Percentiles rank a stretch among this genome's conserved stretches.
These are phyloP conservation scores for Rhopilema esculentum DNA, from an alignment of 30 jellyfish, hydroid and myxozoan genomes.

Conservation along the genomic window DNA sequence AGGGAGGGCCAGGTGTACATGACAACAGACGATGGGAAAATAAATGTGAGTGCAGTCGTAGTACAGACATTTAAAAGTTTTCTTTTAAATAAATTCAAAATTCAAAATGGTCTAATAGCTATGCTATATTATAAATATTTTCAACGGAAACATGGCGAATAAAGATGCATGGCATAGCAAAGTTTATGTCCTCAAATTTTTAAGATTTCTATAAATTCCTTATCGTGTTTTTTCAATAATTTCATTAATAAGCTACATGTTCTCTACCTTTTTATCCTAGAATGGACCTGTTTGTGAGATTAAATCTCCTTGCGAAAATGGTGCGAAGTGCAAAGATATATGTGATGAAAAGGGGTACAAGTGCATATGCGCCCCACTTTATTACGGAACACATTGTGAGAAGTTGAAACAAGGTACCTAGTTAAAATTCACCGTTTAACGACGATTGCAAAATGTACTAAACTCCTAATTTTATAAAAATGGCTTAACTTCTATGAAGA, in stretches of 20 bases:
- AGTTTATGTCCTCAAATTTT: too few species aligned
- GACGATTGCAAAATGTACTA: not conserved
- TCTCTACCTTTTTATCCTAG: not conserved
- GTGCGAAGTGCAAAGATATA: constrained; percentile 48
- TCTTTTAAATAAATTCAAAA: not conserved
- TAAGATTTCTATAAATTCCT: not conserved
- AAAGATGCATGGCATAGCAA: too few species aligned
- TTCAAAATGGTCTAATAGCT: too few species aligned
- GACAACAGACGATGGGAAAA: constrained; percentile 19
- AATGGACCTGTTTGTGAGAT: constrained; percentile 20
- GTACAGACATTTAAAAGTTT: not conserved
- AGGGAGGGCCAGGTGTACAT: constrained; percentile 30
- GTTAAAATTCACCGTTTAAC: not conserved
- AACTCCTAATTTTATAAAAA: too few species aligned
- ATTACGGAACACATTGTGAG: constrained; percentile 48
- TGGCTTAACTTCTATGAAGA: too few species aligned
- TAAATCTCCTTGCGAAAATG: constrained; percentile 48
- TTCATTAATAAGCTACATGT: too few species aligned
- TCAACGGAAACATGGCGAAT: too few species aligned
- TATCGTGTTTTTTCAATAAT: too few species aligned
- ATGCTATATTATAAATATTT: too few species aligned
- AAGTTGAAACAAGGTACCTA: constrained; percentile 32
- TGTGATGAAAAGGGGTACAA: constrained; percentile 27
- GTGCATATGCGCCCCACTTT: constrained; percentile 49
- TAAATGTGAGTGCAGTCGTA: constrained; percentile 20